Conservation (phyloP, 2,888 invertebrate genomes). For the Phyto melanocephala region DNA sequence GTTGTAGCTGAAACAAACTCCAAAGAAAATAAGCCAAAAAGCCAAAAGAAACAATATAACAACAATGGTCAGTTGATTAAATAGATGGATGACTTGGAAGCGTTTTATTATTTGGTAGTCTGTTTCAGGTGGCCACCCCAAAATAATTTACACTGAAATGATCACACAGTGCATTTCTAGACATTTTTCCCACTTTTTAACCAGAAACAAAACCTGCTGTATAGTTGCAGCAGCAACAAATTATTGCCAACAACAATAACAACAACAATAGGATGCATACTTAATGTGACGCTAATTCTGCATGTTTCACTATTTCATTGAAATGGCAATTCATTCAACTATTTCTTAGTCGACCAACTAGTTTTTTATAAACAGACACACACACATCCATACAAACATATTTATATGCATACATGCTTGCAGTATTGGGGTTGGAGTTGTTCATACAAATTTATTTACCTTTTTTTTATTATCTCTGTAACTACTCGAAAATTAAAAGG, state of each 20-base stretch:
- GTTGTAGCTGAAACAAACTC: conserved; percentile 48
- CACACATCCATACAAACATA: conserved; percentile 1
- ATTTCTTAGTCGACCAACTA: conserved; percentile 15
- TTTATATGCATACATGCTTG: neutral
- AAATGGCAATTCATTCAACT: conserved; percentile 46
- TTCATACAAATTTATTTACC: conserved; percentile 38
- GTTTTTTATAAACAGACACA: no score
- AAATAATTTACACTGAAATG: conserved; percentile 6
- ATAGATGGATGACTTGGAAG: conserved; percentile 19
- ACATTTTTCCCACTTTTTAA: conserved; percentile 35
- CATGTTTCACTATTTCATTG: conserved; percentile 40
- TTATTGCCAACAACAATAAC: neutral
- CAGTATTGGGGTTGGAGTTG: conserved; percentile 6
- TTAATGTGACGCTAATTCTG: conserved; percentile 54
- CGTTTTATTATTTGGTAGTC: conserved; percentile 20
- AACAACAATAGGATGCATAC: neutral
- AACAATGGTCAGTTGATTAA: conserved; percentile 47
- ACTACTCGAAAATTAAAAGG: no score
- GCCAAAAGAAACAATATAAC: neutral
- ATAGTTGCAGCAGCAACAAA: conserved; percentile 10
- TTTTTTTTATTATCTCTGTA: conserved; percentile 1
- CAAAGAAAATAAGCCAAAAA: conserved; percentile 30
- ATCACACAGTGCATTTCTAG: conserved; percentile 5
- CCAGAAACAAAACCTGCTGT: no score
- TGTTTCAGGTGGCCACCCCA: conserved; percentile 22